Conservation (phyloP, 2,888 invertebrate species). For the Zootermopsis nevadensis region DNA sequence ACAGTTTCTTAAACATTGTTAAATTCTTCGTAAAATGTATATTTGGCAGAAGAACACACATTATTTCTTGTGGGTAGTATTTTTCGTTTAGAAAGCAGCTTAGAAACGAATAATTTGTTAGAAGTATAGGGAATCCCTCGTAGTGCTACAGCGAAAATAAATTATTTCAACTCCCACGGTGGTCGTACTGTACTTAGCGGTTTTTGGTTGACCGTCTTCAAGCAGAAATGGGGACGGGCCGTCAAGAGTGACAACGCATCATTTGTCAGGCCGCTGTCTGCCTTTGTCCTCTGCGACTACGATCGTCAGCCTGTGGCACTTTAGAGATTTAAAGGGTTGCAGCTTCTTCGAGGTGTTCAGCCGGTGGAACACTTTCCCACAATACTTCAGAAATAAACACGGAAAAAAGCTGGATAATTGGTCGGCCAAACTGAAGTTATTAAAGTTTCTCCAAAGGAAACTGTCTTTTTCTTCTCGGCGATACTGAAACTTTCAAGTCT, state of each 20-base stretch:
- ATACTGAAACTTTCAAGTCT: too few relatives aligned
- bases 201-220: conserved; percentile 23
- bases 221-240: conserved; percentile 3
- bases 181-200: neutral
- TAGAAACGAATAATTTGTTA: too few relatives aligned
- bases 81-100: too few relatives aligned
- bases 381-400: neutral
- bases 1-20: too few relatives aligned
- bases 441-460: too few relatives aligned
- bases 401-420: neutral
- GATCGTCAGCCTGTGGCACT: neutral
- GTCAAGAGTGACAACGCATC: conserved; percentile 14
- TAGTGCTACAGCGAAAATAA: too few relatives aligned
- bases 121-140: too few relatives aligned
- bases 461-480: too few relatives aligned
- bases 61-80: too few relatives aligned
- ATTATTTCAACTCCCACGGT: neutral
- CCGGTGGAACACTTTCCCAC: conserved; percentile 21
- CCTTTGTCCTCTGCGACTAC: neutral
- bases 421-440: too few relatives aligned
- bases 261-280: conserved; percentile 18
- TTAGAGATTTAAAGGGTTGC: neutral
- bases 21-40: too few relatives aligned
- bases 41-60: too few relatives aligned
- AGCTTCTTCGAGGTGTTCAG: conserved; percentile 1